phyloP scores from a whole-genome alignment of 2,888 invertebrate species.

The Rhagonycha lutea region DNA sequence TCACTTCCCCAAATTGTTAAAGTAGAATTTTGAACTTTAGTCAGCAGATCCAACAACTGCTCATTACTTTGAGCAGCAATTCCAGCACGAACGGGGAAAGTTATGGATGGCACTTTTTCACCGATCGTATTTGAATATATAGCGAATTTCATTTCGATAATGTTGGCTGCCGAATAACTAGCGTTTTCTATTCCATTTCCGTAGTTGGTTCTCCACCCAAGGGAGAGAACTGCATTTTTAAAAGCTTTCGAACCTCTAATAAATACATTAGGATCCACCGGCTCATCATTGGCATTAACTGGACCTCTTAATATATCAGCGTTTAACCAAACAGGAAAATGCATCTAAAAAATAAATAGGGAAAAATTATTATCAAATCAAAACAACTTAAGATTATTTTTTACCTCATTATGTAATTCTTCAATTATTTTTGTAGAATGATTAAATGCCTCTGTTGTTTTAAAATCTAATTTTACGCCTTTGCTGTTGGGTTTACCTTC shows the following conservation, averaged over 20 bases:
- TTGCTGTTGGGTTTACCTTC: constrained; percentile 59
- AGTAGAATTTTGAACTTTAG: constrained; percentile 61
- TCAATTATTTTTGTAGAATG: constrained; percentile 59
- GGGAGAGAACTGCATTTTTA: constrained; percentile 70
- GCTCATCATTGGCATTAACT: constrained; percentile 60
- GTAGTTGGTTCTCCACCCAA: constrained; percentile 84
- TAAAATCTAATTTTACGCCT: constrained; percentile 89
- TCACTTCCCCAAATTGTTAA: constrained; percentile 80
- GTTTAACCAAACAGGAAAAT: constrained; percentile 82
- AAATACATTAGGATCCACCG: constrained; percentile 70
- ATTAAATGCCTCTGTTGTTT: constrained; percentile 74
- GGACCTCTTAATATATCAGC: constrained; percentile 85
- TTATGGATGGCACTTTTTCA: constrained; percentile 68
- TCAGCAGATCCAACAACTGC: constrained; percentile 64
- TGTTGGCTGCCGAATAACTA: constrained; percentile 65
- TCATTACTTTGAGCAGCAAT: constrained; percentile 69
- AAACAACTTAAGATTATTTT: background rate
- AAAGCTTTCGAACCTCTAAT: constrained; percentile 62
- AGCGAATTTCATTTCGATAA: constrained; percentile 69
- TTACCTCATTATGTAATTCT: constrained; percentile 22
- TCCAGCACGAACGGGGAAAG: constrained; percentile 78
- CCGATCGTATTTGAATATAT: constrained; percentile 58
- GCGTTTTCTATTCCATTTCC: constrained; percentile 59
- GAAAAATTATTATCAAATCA: background rate
- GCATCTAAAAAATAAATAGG: constrained; percentile 57